Evolutionary conservation across 2,113 vertebrate genomes (phyloP), one percentile per base, ranked within the genome.

Genomic region (Cariama cristata): DNA sequence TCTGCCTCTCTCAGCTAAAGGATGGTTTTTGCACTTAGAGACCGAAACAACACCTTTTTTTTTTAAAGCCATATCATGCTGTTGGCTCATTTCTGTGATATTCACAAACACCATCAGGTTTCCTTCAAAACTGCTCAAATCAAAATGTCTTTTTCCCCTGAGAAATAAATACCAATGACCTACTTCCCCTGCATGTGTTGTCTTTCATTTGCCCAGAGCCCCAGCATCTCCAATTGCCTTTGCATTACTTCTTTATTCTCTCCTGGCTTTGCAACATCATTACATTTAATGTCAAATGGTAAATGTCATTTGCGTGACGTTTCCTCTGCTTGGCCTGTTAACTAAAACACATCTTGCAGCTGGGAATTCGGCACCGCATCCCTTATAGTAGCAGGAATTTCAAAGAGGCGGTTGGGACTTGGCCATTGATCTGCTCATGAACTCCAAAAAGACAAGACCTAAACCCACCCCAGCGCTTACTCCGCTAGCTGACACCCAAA

Each of bases 261-360:
- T 64, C 44, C 47, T 33, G 33, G 22, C 38, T 59, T 60, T 82
- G 79, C 47, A 79, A 40, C n/a, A 62, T 45, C 33, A 10, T 76
- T 52, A 38, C 35, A 33, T 52, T 75, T 82, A 35, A 87, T 2
- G 30, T 42, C 33, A n/a, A 88, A 49, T 1, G 30, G 52, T 42
- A 76, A 47, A 79, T 56, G 55, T 75, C 35, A 49, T 69, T 86
- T 53, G 45, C 1, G 0, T 18, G 27, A 38, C 0, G 0, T 67
- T 88, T 81, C 42, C n/a, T 81, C 64, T 33, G 8, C 72, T 81
- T 74, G 52, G 26, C 11, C 59, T 40, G 32, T n/a, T 84, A 89
- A 69, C 30, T 55, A 47, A 73, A 86, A 56, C 20, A 11, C 64
- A 26, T 42, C 56, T 47, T 33, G 58, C 71, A 79, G n/a, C 62